phyloP scores from a whole-genome alignment of 64 coral and sea anemone genomes.

The Porites lutea region DNA sequence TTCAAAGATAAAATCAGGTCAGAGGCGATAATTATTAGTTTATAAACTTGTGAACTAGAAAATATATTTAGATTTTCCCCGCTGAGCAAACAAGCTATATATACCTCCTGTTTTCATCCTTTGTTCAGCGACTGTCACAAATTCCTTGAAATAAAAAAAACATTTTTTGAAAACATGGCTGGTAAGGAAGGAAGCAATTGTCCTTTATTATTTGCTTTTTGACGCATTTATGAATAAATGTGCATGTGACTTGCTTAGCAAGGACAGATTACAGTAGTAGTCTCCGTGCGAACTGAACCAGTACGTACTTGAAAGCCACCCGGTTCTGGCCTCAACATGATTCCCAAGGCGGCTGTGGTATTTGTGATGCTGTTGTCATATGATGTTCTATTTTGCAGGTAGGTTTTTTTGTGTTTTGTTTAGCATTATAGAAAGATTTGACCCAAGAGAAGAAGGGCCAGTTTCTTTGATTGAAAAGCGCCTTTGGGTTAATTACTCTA shows the following conservation, averaged over 20 bases:
- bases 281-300: background rate
- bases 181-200: background rate
- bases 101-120: background rate
- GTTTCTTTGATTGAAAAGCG: too few relatives aligned
- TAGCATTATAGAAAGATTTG: background rate
- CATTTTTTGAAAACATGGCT: background rate
- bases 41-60: background rate
- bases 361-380: background rate
- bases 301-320: background rate
- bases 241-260: too few relatives aligned
- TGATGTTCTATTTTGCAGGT: background rate
- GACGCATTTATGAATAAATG: background rate
- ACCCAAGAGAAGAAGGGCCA: too few relatives aligned
- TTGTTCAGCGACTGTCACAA: background rate
- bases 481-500: too few relatives aligned
- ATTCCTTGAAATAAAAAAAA: background rate
- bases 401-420: background rate
- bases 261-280: background rate
- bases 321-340: background rate
- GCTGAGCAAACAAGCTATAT: background rate
- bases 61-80: constrained; percentile 10
- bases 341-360: background rate
- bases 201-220: background rate
- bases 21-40: background rate
- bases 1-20: background rate